Conservation (phyloP, 2,888 invertebrate genomes). For the Trissonchulus latispiculum region DNA sequence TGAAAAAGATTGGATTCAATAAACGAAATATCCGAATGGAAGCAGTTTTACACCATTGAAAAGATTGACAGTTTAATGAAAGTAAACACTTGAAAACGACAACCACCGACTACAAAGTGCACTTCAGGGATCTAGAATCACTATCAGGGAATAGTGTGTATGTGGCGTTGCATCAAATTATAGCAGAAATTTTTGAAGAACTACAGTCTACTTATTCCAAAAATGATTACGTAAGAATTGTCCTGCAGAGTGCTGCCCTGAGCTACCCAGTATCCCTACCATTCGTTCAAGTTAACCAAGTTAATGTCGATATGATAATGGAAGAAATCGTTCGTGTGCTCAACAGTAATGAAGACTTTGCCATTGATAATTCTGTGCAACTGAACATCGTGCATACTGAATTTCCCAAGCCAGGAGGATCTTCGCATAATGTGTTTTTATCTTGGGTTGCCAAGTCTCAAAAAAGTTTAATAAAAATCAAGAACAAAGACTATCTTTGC, state of each 20-base stretch:
- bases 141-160: too few species aligned
- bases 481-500: not conserved
- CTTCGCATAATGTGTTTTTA: not conserved
- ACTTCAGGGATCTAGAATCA: too few species aligned
- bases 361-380: not conserved
- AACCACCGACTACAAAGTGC: too few species aligned
- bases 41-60: too few species aligned
- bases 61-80: too few species aligned
- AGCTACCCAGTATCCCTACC: not conserved
- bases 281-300: not conserved
- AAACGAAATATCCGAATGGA: too few species aligned
- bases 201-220: not conserved
- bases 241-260: not conserved
- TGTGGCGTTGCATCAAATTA: not conserved
- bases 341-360: not conserved
- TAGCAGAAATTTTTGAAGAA: not conserved
- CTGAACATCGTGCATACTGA: not conserved
- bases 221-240: not conserved
- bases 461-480: not conserved
- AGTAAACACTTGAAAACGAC: too few species aligned
- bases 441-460: not conserved
- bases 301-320: not conserved
- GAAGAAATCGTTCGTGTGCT: not conserved
- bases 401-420: not conserved
- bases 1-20: too few species aligned